Percentiles rank a stretch among this genome's conserved stretches.
Conservation (phyloP, 2,797 vertebrate species). For the Cossypha dichroa region DNA sequence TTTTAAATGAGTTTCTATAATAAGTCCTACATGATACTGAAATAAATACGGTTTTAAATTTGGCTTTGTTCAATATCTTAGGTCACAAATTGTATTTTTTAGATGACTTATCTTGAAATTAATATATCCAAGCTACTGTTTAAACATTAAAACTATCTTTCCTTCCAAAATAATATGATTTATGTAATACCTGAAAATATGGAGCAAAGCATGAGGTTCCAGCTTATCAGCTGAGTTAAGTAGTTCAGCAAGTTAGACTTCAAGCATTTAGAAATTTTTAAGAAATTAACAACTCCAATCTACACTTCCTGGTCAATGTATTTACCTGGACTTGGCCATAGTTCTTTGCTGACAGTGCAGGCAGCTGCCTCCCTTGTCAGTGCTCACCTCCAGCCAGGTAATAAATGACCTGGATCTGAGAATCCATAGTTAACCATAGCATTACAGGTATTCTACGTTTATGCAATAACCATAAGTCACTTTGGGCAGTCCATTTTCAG, state of each 20-base stretch:
- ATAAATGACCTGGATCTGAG: background rate
- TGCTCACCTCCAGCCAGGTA: background rate
- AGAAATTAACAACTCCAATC: fast-evolving
- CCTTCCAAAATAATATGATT: background rate
- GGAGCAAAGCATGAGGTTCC: background rate
- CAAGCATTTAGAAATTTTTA: background rate
- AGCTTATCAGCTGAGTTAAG: background rate
- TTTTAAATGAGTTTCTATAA: background rate
- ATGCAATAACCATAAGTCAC: conserved; percentile 8
- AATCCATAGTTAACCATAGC: background rate
- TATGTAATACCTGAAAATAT: background rate
- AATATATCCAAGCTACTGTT: background rate
- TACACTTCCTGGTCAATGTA: background rate
- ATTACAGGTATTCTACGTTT: background rate
- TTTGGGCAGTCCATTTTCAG: conserved; percentile 7
- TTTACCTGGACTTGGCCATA: background rate
- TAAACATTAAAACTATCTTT: background rate
- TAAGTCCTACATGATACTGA: background rate
- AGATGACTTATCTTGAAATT: background rate
- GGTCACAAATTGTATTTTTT: background rate
- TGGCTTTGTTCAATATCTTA: background rate
- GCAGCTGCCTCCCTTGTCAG: background rate
- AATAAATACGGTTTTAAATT: background rate
- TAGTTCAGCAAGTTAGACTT: background rate
- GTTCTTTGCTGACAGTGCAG: background rate